Percentiles rank a stretch among this genome's conserved stretches.
Conservation (phyloP, 2,113 vertebrate species). For the Hirundichthys speculiger region DNA sequence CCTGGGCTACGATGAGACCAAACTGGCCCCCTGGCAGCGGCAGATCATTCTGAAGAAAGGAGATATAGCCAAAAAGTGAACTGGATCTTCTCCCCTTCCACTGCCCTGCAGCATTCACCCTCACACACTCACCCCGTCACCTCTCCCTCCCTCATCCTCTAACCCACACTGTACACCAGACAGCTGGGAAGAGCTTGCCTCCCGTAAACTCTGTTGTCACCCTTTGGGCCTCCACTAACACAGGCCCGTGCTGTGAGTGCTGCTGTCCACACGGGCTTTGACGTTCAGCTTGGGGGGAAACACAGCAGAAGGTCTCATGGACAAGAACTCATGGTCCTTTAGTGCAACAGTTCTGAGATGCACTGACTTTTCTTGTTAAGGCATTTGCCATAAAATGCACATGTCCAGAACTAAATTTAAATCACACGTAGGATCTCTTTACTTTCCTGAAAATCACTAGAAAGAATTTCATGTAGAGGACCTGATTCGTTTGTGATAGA, state of each 20-base stretch:
- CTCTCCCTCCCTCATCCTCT: slow-evolving; percentile 23
- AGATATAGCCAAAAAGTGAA: slow-evolving; percentile 91
- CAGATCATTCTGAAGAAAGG: slow-evolving; percentile 98
- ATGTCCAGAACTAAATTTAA: slow-evolving; percentile 22
- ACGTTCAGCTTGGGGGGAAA: slow-evolving; percentile 28
- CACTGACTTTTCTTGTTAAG: slow-evolving; percentile 41
- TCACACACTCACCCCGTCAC: slow-evolving; percentile 16
- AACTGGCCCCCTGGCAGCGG: slow-evolving; percentile 96
- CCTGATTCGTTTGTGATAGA: slow-evolving; percentile 23
- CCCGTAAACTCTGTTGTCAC: slow-evolving; percentile 16
- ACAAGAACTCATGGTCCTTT: slow-evolving; percentile 37
- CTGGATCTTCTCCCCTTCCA: slow-evolving; percentile 9
- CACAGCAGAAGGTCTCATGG: slow-evolving; percentile 15
- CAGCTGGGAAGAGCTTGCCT: slow-evolving; percentile 2
- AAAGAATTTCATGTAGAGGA: slow-evolving; percentile 29
- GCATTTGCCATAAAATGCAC: slow-evolving; percentile 31
- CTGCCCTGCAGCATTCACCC: slow-evolving; percentile 7
- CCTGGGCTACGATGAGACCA: slow-evolving; percentile 95
- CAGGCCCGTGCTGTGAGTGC: slow-evolving; percentile 25
- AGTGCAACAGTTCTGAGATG: slow-evolving; percentile 40
- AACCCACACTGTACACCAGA: slow-evolving; percentile 29
- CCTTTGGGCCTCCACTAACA: slow-evolving; percentile 21
- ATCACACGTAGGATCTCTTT: slow-evolving; percentile 12
- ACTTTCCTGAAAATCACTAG: slow-evolving; percentile 40
- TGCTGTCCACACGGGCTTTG: slow-evolving; percentile 33